These are phyloP conservation scores for Bugulina stolonifera DNA, from an alignment of 2,888 invertebrate genomes.

Conservation along the genomic window DNA sequence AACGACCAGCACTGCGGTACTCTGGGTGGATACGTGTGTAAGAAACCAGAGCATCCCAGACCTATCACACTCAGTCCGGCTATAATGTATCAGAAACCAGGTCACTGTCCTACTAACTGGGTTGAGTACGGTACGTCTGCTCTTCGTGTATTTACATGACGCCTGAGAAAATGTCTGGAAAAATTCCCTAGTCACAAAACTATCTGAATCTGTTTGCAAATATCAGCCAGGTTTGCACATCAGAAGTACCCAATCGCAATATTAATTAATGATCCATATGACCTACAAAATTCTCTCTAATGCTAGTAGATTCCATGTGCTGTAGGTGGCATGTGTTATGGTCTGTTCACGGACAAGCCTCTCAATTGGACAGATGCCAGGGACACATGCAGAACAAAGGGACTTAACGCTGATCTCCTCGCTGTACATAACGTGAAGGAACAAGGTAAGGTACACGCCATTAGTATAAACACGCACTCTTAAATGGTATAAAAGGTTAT, in stretches of 20 bases:
- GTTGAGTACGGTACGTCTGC: neutral
- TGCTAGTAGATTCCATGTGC: too few relatives aligned
- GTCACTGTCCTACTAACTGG: constrained; percentile 2
- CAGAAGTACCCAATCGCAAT: too few relatives aligned
- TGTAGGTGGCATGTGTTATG: constrained; percentile 9
- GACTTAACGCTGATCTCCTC: neutral
- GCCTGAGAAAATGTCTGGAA: too few relatives aligned
- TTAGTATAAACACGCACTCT: too few relatives aligned
- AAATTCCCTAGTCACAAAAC: too few relatives aligned
- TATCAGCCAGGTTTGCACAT: too few relatives aligned
- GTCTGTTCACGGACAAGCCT: constrained; percentile 5
- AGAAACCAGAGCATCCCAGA: neutral
- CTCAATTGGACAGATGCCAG: constrained; percentile 35
- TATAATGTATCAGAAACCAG: neutral
- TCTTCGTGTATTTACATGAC: neutral
- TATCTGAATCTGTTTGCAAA: too few relatives aligned
- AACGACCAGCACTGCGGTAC: constrained; percentile 24
- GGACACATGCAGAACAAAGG: constrained; percentile 32
- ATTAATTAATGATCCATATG: too few relatives aligned
- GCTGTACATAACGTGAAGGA: constrained; percentile 1
- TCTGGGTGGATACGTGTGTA: constrained; percentile 5
- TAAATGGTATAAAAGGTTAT: too few relatives aligned
- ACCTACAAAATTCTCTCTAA: too few relatives aligned
- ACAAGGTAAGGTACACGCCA: too few relatives aligned
- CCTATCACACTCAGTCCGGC: neutral